Evolutionary conservation across 2,113 vertebrate genomes (phyloP).

Genomic region (Irena cyanogastra): DNA sequence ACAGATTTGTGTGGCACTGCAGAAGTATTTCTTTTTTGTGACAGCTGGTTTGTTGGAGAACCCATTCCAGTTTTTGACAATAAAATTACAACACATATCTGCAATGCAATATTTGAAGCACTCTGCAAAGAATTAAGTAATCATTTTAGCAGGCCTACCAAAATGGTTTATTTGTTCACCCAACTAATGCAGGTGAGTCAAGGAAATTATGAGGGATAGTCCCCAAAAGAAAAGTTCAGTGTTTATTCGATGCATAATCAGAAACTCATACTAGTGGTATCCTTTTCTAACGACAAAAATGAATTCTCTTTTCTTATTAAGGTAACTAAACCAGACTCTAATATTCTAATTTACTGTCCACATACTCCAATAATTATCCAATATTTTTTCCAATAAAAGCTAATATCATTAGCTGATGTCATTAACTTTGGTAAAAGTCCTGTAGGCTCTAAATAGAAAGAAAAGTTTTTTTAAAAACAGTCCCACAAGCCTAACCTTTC

Average conservation of each 20-base stretch:
- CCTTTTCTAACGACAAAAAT: not conserved
- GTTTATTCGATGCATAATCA: not conserved
- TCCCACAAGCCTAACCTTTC: not conserved
- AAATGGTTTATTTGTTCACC: not conserved
- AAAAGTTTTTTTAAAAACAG: not conserved
- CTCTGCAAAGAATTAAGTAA: not conserved
- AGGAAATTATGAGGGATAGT: not conserved
- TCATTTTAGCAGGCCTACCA: not conserved
- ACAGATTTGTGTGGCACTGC: not conserved
- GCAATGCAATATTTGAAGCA: not conserved
- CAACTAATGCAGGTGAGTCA: not conserved
- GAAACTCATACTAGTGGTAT: not conserved
- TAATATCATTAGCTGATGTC: not conserved
- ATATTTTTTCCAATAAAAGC: not conserved
- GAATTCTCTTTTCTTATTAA: not conserved
- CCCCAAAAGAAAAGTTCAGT: not conserved
- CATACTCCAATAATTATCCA: not conserved
- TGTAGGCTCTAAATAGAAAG: not conserved
- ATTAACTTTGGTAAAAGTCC: not conserved
- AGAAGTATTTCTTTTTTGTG: not conserved
- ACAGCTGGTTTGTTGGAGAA: not conserved
- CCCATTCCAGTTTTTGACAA: not conserved
- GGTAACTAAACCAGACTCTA: not conserved
- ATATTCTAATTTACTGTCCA: not conserved
- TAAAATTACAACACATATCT: not conserved